These are phyloP conservation scores for Heliothis subflexa DNA, from an alignment of 1,140 invertebrate species.

Conservation along the genomic window DNA sequence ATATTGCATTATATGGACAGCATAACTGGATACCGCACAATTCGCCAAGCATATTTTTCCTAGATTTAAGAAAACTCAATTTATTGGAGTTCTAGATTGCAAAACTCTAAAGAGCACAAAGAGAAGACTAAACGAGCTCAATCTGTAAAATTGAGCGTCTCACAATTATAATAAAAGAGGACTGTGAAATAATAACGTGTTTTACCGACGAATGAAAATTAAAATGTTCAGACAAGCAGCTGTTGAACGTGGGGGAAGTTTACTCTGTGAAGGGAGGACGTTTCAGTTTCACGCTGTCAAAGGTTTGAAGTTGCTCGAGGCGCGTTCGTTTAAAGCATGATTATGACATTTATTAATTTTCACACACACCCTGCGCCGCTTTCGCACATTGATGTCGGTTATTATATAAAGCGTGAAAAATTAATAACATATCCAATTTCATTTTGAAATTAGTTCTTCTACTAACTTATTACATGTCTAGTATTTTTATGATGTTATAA, in stretches of 20 bases:
- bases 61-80: neutral
- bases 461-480: no score
- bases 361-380: constrained; percentile 9
- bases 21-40: constrained; percentile 1
- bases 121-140: constrained; percentile 38
- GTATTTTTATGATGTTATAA: no score
- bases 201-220: constrained; percentile 57
- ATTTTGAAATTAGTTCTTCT: no score
- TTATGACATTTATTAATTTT: constrained; percentile 56
- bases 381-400: constrained; percentile 20
- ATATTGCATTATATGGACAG: constrained; percentile 34
- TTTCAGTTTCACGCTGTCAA: constrained; percentile 58
- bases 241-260: constrained; percentile 37
- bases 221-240: constrained; percentile 55
- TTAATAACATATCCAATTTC: no score
- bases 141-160: constrained; percentile 49
- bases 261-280: constrained; percentile 50
- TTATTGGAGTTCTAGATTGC: constrained; percentile 8
- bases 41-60: neutral
- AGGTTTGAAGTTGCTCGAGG: constrained; percentile 44
- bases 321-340: constrained; percentile 45
- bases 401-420: neutral
- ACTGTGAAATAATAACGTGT: constrained; percentile 57
- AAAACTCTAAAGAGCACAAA: neutral
- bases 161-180: constrained; percentile 53